These are phyloP conservation scores for Cerastis rubricosa DNA, from an alignment of 2,888 invertebrate genomes.

Conservation along the genomic window DNA sequence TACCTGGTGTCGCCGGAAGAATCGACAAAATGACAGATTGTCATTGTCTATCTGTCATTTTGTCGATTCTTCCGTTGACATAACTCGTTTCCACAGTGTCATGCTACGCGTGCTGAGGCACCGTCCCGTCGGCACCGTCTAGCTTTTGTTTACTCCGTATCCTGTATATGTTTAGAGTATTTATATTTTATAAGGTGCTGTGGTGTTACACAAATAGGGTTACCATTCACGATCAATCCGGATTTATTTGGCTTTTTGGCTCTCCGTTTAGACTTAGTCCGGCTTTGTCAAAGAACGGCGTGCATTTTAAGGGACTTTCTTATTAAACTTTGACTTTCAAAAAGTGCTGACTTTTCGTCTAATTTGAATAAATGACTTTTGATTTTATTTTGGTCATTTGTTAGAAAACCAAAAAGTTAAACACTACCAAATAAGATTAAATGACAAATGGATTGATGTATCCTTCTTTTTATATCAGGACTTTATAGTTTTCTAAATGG, in stretches of 20 bases:
- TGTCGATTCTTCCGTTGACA: too few relatives aligned
- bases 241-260: neutral
- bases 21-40: too few relatives aligned
- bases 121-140: slow-evolving; percentile 29
- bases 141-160: slow-evolving; percentile 47
- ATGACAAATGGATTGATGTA: neutral
- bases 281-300: neutral
- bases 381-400: neutral
- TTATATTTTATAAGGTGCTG: slow-evolving; percentile 36
- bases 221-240: neutral
- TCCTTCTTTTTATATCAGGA: neutral
- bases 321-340: neutral
- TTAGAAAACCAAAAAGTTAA: neutral
- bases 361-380: neutral
- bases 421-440: neutral
- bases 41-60: too few relatives aligned
- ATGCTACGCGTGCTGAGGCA: neutral
- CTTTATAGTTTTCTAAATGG: neutral
- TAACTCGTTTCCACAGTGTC: too few relatives aligned
- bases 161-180: slow-evolving; percentile 49
- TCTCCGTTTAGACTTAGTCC: neutral
- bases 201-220: neutral
- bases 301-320: neutral
- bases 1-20: too few relatives aligned
- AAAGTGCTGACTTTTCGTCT: neutral